Conservation (phyloP, 2,797 vertebrate genomes). For the Oryzias sinensis region DNA sequence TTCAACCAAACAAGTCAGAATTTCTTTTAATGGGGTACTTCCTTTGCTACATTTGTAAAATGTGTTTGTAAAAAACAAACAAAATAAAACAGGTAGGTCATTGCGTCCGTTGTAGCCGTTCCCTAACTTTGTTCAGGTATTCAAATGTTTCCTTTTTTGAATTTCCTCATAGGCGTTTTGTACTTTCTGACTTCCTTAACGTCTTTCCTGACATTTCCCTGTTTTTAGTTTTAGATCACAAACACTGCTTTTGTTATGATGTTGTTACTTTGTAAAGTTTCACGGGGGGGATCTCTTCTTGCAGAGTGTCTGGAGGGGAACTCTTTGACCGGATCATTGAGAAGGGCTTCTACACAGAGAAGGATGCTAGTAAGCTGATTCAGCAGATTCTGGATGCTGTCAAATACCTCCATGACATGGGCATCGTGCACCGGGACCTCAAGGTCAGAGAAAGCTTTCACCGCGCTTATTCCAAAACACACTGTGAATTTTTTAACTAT, state of each 20-base stretch:
- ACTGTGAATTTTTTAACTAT: too few relatives aligned
- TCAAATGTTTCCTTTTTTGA: neutral
- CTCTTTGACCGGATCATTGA: constrained; percentile 98
- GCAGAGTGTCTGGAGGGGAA: constrained; percentile 93
- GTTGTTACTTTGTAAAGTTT: neutral
- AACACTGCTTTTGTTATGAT: neutral
- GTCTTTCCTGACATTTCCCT: neutral
- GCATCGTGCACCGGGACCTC: constrained; percentile 94
- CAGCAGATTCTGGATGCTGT: constrained; percentile 95
- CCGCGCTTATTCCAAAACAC: too few relatives aligned
- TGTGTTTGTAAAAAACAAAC: too few relatives aligned
- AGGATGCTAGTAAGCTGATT: constrained; percentile 94
- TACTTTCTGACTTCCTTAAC: neutral
- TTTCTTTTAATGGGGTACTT: too few relatives aligned
- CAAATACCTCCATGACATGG: constrained; percentile 95
- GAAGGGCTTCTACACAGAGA: constrained; percentile 97
- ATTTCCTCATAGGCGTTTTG: constrained; percentile 5
- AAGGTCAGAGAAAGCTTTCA: constrained; percentile 80
- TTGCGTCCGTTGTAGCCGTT: too few relatives aligned
- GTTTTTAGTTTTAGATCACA: neutral
- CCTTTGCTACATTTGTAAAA: too few relatives aligned
- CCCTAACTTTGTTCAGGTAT: neutral
- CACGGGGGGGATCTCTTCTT: constrained; percentile 1
- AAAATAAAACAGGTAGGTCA: too few relatives aligned
- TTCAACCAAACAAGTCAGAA: too few relatives aligned